Base-by-base conservation (phyloP, 2,888 invertebrate genomes). In the Leptothorax acervorum region DNA sequence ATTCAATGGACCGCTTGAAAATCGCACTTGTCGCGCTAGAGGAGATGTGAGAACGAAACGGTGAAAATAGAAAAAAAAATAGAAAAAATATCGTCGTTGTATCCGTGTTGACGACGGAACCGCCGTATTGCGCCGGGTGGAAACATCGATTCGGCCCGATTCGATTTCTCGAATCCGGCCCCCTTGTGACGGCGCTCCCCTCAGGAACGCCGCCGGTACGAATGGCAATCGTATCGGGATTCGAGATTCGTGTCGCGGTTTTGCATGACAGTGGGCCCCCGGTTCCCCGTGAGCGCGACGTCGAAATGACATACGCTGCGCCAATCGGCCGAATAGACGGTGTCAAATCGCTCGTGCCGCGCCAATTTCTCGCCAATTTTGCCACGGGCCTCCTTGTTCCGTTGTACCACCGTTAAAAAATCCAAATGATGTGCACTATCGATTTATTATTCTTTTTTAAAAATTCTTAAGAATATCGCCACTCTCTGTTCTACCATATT, bases 201-300 rank as follows among this genome's bases (percentile, higher is more conserved):
- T 53, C 70, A 31, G 84, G 51, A 83, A 31, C 55, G 31, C 35
- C 66, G 79, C 73, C 66, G 83, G 83, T 79, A 62, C 87, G 88
- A 90, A 91, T 88, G 88, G 85, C 89, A 90, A 90, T 88, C 89
- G 88, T 90, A 89, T 91, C 89, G 84, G 86, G 90, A 91, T 88
- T 89, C 79, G 87, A 91, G 91, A 91, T 91, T 91, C 86, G 87
- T 89, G 91, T 89, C 89, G 91, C 86, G 88, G 89, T 90, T 92
- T 91, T 91, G 92, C 91, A 91, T 91, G 89, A 91, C 90, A 91
- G 85, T 90, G 89, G 87, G 74, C 85, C 83, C 53, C 66, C 63
- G 86, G 76, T 74, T 83, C 82, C 75, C 74, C 68, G 82, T 86
- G 85, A 87, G 83, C 87, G 82, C 71, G 81, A 88, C 91, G 83